Conservation (phyloP, 2,113 vertebrate species). For the Nerophis lumbriciformis region DNA sequence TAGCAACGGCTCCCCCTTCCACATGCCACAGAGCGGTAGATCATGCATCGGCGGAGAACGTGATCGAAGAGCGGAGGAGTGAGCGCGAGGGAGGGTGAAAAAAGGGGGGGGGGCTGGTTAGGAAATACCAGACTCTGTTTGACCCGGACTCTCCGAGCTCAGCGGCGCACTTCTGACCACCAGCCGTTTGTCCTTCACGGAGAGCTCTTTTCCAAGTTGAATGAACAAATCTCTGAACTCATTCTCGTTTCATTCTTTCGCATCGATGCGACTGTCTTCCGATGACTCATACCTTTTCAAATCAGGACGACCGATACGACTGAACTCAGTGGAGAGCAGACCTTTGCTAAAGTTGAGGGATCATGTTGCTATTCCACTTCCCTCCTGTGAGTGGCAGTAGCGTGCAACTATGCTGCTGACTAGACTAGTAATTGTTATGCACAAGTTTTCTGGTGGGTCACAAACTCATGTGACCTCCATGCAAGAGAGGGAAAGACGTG, state of each 20-base stretch:
- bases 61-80: constrained; percentile 39
- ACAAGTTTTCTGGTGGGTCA: too few species aligned
- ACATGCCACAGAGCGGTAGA: constrained; percentile 69
- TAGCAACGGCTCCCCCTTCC: constrained; percentile 61
- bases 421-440: too few species aligned
- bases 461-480: too few species aligned
- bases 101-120: constrained; percentile 9
- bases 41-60: constrained; percentile 63
- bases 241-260: constrained; percentile 16
- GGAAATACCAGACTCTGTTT: constrained; percentile 54
- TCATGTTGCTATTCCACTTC: neutral
- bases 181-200: constrained; percentile 36
- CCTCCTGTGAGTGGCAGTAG: neutral
- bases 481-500: too few species aligned
- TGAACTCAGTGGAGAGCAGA: too few species aligned
- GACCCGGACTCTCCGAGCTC: constrained; percentile 52
- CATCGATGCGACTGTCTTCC: constrained; percentile 25
- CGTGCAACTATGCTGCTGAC: too few species aligned
- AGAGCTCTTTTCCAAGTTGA: neutral
- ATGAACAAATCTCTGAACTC: neutral
- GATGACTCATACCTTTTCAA: constrained; percentile 57
- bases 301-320: too few species aligned
- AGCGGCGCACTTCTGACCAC: constrained; percentile 35
- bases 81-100: constrained; percentile 11
- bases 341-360: too few species aligned